Evolutionary conservation across 2,888 invertebrate species (phyloP), one percentile per base, ranked within the genome.

Genomic region (Drosophila sordidula): DNA sequence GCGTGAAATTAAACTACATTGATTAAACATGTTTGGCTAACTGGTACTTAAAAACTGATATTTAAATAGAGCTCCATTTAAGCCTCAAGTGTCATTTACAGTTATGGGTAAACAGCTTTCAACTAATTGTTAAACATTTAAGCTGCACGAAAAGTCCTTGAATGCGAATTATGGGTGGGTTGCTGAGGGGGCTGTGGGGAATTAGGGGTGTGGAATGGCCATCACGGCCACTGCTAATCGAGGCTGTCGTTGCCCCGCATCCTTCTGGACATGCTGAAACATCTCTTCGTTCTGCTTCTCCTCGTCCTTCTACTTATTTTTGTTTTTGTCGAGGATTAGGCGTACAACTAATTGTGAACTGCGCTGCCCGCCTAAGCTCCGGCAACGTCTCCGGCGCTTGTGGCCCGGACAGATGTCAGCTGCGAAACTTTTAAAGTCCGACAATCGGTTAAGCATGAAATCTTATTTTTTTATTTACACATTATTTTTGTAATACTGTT

Each of bases 321-420:
- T 54, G 52, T 42, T 57, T 46, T 56, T 63, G 29, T 36, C 49
- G 46, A 54, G 78, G 80, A 86, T 87, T 86, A 80, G 63, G 55
- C 57, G 51, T 56, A 42, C 77, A 80, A 69, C 86, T 85, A 80
- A 80, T 80, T 80, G 84, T 78, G 80, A 62, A 46, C 62, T 61
- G 59, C 52, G 70, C 51, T 56, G 63, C 59, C 36, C 50, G 65
- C 57, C 44, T 69, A 69, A 76, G 69, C 76, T 57, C n/a, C n/a
- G 51, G 26, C 65, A 34, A 65, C 57, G 32, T 57, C 36, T 50
- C 34, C 49, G 22, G 44, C 45, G 9, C 9, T 54, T 70, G 52
- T 70, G 71, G 50, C 57, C 50, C 18, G 46, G 61, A 74, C 76
- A 75, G 65, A 70, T 71, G 76, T 65, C 76, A 76, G 50, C 44